These are phyloP conservation scores for Erebia epiphron DNA, from an alignment of 2,888 invertebrate species.

Conservation along the genomic window DNA sequence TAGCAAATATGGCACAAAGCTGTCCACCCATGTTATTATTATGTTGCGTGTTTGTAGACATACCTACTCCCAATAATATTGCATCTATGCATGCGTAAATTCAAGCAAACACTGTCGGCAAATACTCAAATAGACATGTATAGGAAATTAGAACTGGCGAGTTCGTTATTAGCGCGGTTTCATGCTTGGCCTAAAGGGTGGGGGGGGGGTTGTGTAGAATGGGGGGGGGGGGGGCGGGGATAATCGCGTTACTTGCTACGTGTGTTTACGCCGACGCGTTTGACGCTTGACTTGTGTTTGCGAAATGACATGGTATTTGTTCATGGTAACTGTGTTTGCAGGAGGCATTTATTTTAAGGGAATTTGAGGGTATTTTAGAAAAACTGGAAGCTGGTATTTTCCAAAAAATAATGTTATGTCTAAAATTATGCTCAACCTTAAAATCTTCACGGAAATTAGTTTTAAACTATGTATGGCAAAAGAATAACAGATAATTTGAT, in stretches of 20 bases:
- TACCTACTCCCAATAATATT: conserved; percentile 14
- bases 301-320: conserved; percentile 29
- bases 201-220: conserved; percentile 29
- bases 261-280: conserved; percentile 35
- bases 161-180: conserved; percentile 59
- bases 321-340: conserved; percentile 21
- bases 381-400: too few species aligned
- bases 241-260: conserved; percentile 39
- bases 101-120: conserved; percentile 19
- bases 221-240: conserved; percentile 31
- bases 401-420: too few species aligned
- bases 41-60: neutral
- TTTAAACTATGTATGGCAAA: too few species aligned
- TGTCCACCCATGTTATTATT: too few species aligned
- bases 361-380: neutral
- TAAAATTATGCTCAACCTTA: too few species aligned
- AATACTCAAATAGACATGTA: conserved; percentile 50
- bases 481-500: too few species aligned
- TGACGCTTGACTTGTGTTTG: conserved; percentile 35
- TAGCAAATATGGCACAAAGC: too few species aligned
- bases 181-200: conserved; percentile 32
- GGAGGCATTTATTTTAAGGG: conserved; percentile 21
- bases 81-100: conserved; percentile 22
- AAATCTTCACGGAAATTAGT: too few species aligned
- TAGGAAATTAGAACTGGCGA: conserved; percentile 55